Evolutionary conservation across 2,113 vertebrate genomes (phyloP).

Genomic region (Ammodramus savannarum): DNA sequence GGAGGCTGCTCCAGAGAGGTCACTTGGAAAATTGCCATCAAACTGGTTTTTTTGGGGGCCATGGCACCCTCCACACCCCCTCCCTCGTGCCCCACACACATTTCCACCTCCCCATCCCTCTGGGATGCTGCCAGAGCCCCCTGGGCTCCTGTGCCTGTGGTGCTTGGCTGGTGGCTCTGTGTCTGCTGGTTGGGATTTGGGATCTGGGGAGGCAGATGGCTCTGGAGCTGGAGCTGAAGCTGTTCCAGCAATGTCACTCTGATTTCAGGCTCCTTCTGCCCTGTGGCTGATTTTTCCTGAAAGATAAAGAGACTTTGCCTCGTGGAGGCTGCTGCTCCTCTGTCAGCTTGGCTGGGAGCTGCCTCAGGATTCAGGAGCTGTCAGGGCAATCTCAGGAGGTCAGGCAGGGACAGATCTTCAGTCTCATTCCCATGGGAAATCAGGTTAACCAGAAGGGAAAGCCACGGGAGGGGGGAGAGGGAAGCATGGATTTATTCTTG

Average conservation of each 20-base stretch:
- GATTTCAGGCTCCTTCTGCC: background rate
- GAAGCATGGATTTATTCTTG: background rate
- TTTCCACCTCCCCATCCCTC: background rate
- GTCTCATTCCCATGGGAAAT: background rate
- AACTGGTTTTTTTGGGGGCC: background rate
- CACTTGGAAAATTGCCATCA: background rate
- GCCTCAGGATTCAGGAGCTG: background rate
- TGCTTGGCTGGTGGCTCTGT: background rate
- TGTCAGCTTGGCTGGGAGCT: background rate
- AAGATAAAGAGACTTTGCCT: background rate
- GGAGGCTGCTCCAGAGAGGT: background rate
- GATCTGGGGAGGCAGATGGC: constrained; percentile 27
- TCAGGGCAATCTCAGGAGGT: background rate
- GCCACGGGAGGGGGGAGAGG: background rate
- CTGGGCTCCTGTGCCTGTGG: background rate
- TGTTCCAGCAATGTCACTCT: background rate
- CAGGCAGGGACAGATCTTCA: background rate
- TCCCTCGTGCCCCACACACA: background rate
- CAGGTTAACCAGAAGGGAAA: background rate
- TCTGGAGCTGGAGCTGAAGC: background rate
- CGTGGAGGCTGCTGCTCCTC: background rate
- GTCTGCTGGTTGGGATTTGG: background rate
- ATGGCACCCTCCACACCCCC: accelerated
- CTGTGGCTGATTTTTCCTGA: background rate
- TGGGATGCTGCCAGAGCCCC: background rate